Evolutionary conservation across 2,113 vertebrate species (phyloP).

Genomic region (Rostratula benghalensis): DNA sequence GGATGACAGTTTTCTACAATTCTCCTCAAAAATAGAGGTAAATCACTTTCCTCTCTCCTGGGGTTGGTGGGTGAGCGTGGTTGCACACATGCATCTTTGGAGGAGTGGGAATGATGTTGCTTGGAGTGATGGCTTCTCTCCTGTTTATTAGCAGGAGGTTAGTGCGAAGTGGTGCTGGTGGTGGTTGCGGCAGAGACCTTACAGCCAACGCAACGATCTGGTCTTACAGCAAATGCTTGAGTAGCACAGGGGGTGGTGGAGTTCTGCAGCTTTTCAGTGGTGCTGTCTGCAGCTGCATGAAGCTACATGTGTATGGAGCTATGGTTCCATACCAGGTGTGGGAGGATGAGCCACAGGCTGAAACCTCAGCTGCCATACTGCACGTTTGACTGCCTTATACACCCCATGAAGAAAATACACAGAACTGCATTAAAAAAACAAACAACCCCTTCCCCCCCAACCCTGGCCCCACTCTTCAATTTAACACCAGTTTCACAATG

Average conservation of each 20-base stretch:
- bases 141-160: not conserved
- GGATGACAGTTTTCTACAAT: not conserved
- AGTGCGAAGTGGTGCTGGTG: not conserved
- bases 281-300: not conserved
- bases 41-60: not conserved
- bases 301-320: not conserved
- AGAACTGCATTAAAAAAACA: not conserved
- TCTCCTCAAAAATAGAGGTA: not conserved
- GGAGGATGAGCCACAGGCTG: not conserved
- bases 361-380: not conserved
- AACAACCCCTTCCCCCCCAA: not conserved
- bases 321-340: rapidly evolving
- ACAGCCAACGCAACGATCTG: not conserved
- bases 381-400: not conserved
- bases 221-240: not conserved
- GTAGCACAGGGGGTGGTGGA: rapidly evolving
- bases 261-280: not conserved
- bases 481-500: not conserved
- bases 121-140: not conserved
- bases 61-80: not conserved
- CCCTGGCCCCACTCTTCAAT: not conserved
- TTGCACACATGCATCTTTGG: not conserved
- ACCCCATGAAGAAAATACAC: not conserved
- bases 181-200: not conserved
- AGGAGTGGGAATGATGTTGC: not conserved